Evolutionary conservation across 2,113 vertebrate species (phyloP), one percentile per base, ranked within the genome.

Genomic region (Neodon shergylaensis): DNA sequence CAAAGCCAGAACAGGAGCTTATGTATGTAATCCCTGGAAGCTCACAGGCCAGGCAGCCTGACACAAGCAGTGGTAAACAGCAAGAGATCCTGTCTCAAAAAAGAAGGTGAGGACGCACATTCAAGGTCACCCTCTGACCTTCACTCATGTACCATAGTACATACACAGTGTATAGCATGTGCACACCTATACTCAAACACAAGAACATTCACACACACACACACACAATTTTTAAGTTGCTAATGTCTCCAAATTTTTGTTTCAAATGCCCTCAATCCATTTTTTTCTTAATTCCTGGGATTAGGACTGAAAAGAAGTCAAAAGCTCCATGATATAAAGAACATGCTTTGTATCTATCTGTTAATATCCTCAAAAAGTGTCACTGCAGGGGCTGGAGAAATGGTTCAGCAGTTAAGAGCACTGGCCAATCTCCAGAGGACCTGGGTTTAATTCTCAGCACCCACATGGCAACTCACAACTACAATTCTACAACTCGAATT

Each of bases 241-340:
- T 74, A 47, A 24, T 88, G 22, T 70, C 36, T 84, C 83, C 54
- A 54, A 0, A 5, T 49, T 65, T 88, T 22, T 73, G 12, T 66
- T 89, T 76, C 58, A 88, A 89, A 85, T 79, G 88, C 63, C 52
- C 7, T 74, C 68, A 92, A 58, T 65, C 92, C 65, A 85, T 31
- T 44, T 49, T 49, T 85, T 70, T 86, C 47, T 36, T 36, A 52
- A 52, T 87, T 72, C 33, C 66, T 87, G 7, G 12, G 7, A 85
- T 22, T 70, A 70, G n/a, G 36, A 92, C 52, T 89, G 11, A 90
- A 87, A 86, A 82, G n/a, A 88, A 96, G 1, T 79, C 7, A 95
- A 95, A 89, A 90, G 24, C 31, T 92, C 66, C 88, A 93, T 87
- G 65, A 7, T 54, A 94, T 42, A 89, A 89, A 96, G 7, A 95